phyloP scores from a whole-genome alignment of 2,113 vertebrate species.

The Leucopsar rothschildi region DNA sequence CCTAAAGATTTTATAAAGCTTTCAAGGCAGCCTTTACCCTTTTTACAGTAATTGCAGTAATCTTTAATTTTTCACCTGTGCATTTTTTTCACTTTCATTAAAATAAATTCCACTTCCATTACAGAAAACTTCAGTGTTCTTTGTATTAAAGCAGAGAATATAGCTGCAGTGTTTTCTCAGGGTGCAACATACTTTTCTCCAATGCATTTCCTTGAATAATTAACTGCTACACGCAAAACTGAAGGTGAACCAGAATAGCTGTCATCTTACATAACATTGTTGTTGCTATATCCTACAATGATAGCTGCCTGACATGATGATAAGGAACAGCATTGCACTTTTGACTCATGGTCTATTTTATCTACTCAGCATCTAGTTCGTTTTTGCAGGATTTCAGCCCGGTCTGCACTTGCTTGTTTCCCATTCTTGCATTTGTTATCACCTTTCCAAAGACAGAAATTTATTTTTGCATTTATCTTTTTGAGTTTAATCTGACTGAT shows the following conservation, averaged over 20 bases:
- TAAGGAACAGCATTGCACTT: not conserved
- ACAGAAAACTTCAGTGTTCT: not conserved
- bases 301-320: not conserved
- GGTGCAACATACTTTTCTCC: not conserved
- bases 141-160: not conserved
- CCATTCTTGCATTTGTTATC: not conserved
- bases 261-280: not conserved
- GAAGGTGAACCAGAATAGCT: not conserved
- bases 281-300: not conserved
- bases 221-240: not conserved
- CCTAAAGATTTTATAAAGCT: not conserved
- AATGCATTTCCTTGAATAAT: rapidly evolving
- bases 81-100: not conserved
- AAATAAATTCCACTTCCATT: not conserved
- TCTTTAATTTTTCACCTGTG: not conserved
- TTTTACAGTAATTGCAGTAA: not conserved
- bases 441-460: not conserved
- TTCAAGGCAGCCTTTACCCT: not conserved
- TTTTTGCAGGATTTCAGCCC: not conserved
- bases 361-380: not conserved
- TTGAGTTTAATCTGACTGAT: not conserved
- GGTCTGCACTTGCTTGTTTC: not conserved
- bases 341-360: not conserved
- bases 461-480: not conserved
- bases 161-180: not conserved